Evolutionary conservation across 2,888 invertebrate genomes (phyloP).

Genomic region (Clunio marinus): DNA sequence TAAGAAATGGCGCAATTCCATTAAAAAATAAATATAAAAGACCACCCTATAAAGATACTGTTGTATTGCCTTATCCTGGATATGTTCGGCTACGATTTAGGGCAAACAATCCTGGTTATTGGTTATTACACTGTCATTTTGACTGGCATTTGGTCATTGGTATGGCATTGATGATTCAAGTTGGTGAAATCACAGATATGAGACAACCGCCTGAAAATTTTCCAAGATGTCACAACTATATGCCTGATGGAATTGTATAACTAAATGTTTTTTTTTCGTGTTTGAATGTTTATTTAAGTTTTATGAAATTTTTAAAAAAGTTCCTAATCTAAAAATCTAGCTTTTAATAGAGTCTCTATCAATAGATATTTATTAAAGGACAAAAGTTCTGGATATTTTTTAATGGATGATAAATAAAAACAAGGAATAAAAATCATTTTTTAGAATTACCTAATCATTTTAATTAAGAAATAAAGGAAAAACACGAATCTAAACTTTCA

Average conservation of each 20-base stretch:
- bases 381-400: too few species aligned
- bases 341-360: too few species aligned
- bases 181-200: conserved; percentile 27
- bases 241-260: conserved; percentile 9
- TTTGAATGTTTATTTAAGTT: too few species aligned
- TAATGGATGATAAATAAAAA: too few species aligned
- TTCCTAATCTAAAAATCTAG: too few species aligned
- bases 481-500: too few species aligned
- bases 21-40: not conserved
- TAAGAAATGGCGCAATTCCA: not conserved
- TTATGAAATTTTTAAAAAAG: too few species aligned
- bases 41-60: conserved; percentile 47
- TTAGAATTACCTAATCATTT: not conserved
- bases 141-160: conserved; percentile 44
- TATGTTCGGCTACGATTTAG: conserved; percentile 46
- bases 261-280: too few species aligned
- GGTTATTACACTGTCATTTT: conserved; percentile 46
- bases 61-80: conserved; percentile 46
- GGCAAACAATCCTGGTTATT: conserved; percentile 46
- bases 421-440: not conserved
- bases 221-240: conserved; percentile 16
- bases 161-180: conserved; percentile 26
- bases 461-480: not conserved
- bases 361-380: too few species aligned
- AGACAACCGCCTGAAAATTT: conserved; percentile 7